These are phyloP conservation scores for Vipera latastei DNA, from an alignment of 2,797 vertebrate genomes.

Conservation along the genomic window DNA sequence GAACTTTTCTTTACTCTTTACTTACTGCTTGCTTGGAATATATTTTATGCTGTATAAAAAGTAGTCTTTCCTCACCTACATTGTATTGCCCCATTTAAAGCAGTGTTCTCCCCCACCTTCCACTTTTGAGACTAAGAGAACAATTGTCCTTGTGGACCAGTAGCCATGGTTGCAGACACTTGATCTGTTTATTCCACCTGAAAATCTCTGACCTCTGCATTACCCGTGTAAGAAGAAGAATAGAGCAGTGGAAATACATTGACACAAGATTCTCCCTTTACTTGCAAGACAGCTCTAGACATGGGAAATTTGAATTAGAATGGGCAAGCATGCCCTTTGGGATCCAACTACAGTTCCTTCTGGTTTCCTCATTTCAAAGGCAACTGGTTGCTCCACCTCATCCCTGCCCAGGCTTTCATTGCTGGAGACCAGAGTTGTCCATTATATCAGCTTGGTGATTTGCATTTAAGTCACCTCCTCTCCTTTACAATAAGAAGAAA, in stretches of 20 bases:
- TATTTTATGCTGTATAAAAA: constrained; percentile 11
- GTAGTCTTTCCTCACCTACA: background rate
- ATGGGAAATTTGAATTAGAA: constrained; percentile 33
- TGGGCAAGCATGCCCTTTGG: constrained; percentile 14
- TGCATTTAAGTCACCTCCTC: constrained; percentile 18
- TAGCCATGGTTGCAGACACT: constrained; percentile 41
- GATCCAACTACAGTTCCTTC: constrained; percentile 22
- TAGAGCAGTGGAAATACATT: constrained; percentile 50
- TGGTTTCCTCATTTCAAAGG: constrained; percentile 15
- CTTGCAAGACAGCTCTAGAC: constrained; percentile 40
- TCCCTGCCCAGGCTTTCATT: background rate
- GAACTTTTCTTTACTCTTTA: accelerated
- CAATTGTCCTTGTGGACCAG: constrained; percentile 40
- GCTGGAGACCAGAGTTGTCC: background rate
- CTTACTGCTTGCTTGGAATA: background rate
- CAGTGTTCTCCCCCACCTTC: background rate
- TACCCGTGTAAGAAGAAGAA: constrained; percentile 58
- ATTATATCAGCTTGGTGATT: constrained; percentile 45
- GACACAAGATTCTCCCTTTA: constrained; percentile 43
- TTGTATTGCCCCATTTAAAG: constrained; percentile 16
- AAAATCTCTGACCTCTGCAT: constrained; percentile 65
- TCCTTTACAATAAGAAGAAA: constrained; percentile 17
- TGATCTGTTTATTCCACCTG: constrained; percentile 47
- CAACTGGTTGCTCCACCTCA: constrained; percentile 6
- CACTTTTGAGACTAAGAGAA: constrained; percentile 49